phyloP scores from a whole-genome alignment of 2,888 invertebrate genomes.

The Oscheius sp. region DNA sequence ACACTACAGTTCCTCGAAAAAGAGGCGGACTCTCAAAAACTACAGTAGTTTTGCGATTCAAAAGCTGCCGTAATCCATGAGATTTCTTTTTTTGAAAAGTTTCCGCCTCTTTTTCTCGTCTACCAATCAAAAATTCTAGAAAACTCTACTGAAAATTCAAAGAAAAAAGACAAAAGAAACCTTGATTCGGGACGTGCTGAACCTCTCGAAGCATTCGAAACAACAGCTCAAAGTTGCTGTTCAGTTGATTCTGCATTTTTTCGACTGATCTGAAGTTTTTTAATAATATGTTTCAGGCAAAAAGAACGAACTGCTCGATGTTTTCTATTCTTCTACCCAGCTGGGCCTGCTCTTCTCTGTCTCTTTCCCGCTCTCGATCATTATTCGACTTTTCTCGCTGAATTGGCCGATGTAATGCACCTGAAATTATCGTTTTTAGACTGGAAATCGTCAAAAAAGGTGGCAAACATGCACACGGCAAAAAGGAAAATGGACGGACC shows the following conservation, averaged over 20 bases:
- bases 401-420: conserved; percentile 13
- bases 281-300: not conserved
- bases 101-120: not conserved
- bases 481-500: not conserved
- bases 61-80: too few species aligned
- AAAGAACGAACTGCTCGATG: conserved; percentile 46
- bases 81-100: too few species aligned
- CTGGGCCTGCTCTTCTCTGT: conserved; percentile 38
- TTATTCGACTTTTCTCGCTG: conserved; percentile 11
- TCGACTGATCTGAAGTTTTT: conserved; percentile 17
- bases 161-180: not conserved
- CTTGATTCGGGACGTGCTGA: conserved; percentile 9
- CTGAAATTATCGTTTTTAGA: conserved; percentile 2
- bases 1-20: too few species aligned
- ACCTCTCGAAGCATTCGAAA: conserved; percentile 24
- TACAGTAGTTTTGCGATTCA: too few species aligned
- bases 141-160: not conserved
- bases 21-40: too few species aligned
- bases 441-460: not conserved
- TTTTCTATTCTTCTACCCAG: conserved; percentile 48
- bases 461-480: not conserved
- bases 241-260: conserved; percentile 28
- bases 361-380: conserved; percentile 17
- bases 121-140: not conserved
- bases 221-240: conserved; percentile 28